Percentiles rank a stretch among this genome's conserved stretches.
These are phyloP conservation scores for Artemia sp. DNA, from an alignment of 2,888 invertebrate species.

Conservation along the genomic window DNA sequence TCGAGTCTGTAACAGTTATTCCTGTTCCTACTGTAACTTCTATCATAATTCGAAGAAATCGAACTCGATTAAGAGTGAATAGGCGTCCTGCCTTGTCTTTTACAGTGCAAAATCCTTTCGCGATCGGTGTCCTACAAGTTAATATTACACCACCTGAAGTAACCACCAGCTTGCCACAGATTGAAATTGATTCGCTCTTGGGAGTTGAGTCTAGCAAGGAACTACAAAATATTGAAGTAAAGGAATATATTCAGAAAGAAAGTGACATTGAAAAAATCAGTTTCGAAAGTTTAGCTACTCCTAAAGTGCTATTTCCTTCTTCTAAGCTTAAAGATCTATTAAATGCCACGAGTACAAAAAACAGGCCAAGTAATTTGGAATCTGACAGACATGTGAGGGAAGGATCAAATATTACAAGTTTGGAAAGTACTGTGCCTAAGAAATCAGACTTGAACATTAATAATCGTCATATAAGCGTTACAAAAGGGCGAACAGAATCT, in stretches of 20 bases:
- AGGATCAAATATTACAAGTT: too few species aligned
- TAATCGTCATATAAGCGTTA: too few species aligned
- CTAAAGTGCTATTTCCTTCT: too few species aligned
- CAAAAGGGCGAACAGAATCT: too few species aligned
- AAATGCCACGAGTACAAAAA: too few species aligned
- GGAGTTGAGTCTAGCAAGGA: not conserved
- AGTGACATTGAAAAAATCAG: too few species aligned
- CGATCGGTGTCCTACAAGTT: conserved; percentile 14
- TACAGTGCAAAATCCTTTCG: not conserved
- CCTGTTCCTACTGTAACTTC: not conserved
- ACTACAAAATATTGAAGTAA: conserved; percentile 1
- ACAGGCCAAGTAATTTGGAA: too few species aligned
- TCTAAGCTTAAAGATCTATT: too few species aligned
- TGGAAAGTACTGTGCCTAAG: too few species aligned
- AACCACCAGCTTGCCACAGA: not conserved
- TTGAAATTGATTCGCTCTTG: not conserved
- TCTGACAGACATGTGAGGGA: too few species aligned
- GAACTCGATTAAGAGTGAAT: conserved; percentile 3
- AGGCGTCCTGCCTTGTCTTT: conserved; percentile 11
- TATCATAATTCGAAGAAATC: not conserved
- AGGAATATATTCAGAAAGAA: not conserved
- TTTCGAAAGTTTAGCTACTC: too few species aligned
- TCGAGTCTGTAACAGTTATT: not conserved
- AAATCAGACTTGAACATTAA: too few species aligned
- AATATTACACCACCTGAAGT: conserved; percentile 5